Evolutionary conservation across 2,797 vertebrate species (phyloP).

Genomic region (Yasuhikotakia modesta): DNA sequence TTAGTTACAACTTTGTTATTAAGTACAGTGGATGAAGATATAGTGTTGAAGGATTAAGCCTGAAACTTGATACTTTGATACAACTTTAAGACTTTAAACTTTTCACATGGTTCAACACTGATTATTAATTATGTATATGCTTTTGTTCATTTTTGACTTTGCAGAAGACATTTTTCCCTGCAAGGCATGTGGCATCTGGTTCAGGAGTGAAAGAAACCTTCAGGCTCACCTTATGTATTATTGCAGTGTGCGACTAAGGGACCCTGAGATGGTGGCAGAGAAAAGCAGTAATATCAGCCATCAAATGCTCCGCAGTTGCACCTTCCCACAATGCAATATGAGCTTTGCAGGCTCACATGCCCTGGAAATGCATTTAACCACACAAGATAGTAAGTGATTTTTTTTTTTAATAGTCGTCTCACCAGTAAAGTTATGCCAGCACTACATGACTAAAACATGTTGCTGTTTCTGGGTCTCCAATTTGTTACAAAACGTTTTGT

Average conservation of each 20-base stretch:
- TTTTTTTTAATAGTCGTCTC: slow-evolving; percentile 34
- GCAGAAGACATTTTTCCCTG: slow-evolving; percentile 89
- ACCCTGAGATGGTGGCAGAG: slow-evolving; percentile 74
- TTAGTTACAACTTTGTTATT: background rate
- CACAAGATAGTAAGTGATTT: slow-evolving; percentile 78
- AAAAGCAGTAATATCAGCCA: slow-evolving; percentile 71
- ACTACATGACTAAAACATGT: background rate
- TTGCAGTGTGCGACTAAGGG: slow-evolving; percentile 84
- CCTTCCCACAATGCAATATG: slow-evolving; percentile 84
- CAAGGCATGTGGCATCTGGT: slow-evolving; percentile 89
- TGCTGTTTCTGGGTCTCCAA: background rate
- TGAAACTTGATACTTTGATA: background rate
- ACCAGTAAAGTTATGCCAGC: background rate
- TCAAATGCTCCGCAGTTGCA: slow-evolving; percentile 78
- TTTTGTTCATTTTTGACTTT: slow-evolving; percentile 20
- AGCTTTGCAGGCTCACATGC: slow-evolving; percentile 80
- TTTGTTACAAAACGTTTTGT: background rate
- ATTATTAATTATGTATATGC: slow-evolving; percentile 11
- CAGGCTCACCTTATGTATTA: slow-evolving; percentile 90
- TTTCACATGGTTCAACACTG: background rate
- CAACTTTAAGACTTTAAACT: background rate
- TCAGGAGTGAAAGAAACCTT: slow-evolving; percentile 85
- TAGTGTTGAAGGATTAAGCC: too few species aligned
- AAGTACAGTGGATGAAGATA: background rate
- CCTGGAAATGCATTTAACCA: slow-evolving; percentile 83